phyloP scores from a whole-genome alignment of 2,797 vertebrate species.

The Otus scops region DNA sequence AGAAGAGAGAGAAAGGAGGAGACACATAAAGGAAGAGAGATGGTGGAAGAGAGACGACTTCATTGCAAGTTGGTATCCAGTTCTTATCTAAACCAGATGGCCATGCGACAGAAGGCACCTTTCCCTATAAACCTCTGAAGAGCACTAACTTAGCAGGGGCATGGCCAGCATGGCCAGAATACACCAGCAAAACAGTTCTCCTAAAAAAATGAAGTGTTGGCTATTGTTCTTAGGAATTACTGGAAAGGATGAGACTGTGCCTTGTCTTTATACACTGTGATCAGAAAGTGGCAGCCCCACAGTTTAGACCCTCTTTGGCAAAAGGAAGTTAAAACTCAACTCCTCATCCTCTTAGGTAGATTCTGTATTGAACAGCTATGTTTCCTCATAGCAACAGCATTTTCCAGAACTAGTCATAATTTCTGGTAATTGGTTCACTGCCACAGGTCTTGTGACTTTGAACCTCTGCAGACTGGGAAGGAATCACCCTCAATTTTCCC shows the following conservation, averaged over 20 bases:
- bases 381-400: not conserved
- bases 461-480: not conserved
- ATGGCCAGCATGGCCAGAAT: not conserved
- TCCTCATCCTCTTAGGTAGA: not conserved
- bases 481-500: not conserved
- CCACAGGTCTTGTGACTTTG: not conserved
- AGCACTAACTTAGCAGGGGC: not conserved
- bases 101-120: not conserved
- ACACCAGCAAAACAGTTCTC: not conserved
- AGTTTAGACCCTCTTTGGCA: not conserved
- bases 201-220: not conserved
- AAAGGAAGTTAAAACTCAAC: not conserved
- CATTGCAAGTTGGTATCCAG: not conserved
- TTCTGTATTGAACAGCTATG: not conserved
- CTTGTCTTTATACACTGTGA: not conserved
- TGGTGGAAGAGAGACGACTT: not conserved
- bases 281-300: not conserved
- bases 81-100: not conserved
- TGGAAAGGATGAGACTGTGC: not conserved
- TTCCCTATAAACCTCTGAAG: not conserved
- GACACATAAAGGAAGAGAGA: not conserved
- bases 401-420: not conserved
- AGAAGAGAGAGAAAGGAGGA: not conserved
- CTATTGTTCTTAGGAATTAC: not conserved
- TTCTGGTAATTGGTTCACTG: not conserved